phyloP scores from a whole-genome alignment of 2,113 vertebrate genomes.

The Eidolon helvum region DNA sequence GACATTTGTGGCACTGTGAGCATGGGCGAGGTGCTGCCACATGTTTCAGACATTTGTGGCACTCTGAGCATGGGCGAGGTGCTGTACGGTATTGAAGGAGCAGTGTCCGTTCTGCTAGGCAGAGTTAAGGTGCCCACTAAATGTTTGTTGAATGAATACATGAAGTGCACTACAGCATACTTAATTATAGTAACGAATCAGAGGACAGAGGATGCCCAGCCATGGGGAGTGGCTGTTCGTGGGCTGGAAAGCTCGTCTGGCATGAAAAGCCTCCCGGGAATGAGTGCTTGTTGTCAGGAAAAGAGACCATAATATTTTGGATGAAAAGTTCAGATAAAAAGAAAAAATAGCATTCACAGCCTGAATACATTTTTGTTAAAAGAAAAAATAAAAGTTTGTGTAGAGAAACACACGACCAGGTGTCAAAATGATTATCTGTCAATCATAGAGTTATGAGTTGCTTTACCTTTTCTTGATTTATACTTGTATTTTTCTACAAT shows the following conservation, averaged over 20 bases:
- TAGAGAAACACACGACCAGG: not conserved
- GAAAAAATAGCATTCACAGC: not conserved
- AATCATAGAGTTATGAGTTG: not conserved
- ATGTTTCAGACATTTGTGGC: not conserved
- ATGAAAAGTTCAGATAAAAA: not conserved
- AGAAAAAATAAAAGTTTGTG: not conserved
- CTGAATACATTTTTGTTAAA: not conserved
- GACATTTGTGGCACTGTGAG: not conserved
- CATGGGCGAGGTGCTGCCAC: not conserved
- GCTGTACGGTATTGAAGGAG: not conserved
- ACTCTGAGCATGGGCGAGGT: not conserved
- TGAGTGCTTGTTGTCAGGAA: not conserved
- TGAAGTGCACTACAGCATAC: not conserved
- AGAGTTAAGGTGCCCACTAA: not conserved
- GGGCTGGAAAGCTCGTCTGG: not conserved
- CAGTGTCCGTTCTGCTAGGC: not conserved
- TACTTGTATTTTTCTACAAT: not conserved
- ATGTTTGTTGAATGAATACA: not conserved
- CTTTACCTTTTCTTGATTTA: not conserved
- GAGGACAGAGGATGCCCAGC: not conserved
- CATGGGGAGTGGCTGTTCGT: not conserved
- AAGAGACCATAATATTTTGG: not conserved
- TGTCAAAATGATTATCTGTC: not conserved
- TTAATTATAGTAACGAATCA: not conserved
- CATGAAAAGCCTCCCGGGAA: not conserved